These are phyloP conservation scores for Drosophila ochracea DNA, from an alignment of 2,888 invertebrate species.

Conservation along the genomic window DNA sequence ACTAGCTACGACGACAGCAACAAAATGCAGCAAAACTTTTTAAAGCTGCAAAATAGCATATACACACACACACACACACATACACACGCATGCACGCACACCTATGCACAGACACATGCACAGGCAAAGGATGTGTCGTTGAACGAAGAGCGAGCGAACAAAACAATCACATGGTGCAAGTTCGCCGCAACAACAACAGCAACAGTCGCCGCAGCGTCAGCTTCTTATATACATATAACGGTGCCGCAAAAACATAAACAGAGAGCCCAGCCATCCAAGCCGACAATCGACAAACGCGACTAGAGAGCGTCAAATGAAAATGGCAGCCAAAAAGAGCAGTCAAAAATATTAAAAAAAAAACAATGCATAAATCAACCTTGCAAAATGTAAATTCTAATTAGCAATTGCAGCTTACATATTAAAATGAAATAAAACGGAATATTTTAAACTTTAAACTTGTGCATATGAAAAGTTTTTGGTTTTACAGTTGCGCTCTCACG, in stretches of 20 bases:
- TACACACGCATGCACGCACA: not conserved
- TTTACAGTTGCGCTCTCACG: conserved; percentile 42
- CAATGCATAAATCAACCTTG: not conserved
- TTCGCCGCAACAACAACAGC: conserved; percentile 57
- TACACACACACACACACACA: conserved; percentile 5
- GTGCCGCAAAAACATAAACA: conserved; percentile 81
- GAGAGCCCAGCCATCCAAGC: conserved; percentile 59
- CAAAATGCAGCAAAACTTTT: conserved; percentile 74
- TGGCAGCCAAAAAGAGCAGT: conserved; percentile 3
- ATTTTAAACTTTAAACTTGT: not conserved
- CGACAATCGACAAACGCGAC: conserved; percentile 31
- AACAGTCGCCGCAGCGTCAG: conserved; percentile 38
- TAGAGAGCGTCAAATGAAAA: conserved; percentile 38
- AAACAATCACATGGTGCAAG: conserved; percentile 78
- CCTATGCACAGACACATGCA: conserved; percentile 9
- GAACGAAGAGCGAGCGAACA: conserved; percentile 64
- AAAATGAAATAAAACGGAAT: not conserved
- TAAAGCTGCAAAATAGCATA: conserved; percentile 51
- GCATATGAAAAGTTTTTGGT: not conserved
- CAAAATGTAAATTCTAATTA: not conserved
- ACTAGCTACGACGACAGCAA: conserved; percentile 59
- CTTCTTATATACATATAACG: conserved; percentile 51
- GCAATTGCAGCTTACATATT: not conserved
- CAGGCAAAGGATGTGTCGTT: conserved; percentile 53
- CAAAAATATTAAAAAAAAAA: not conserved